Percentiles rank a stretch among this genome's conserved stretches.
phyloP scores from a whole-genome alignment of 2,797 vertebrate species.

The Triplophysa yarkandensis region DNA sequence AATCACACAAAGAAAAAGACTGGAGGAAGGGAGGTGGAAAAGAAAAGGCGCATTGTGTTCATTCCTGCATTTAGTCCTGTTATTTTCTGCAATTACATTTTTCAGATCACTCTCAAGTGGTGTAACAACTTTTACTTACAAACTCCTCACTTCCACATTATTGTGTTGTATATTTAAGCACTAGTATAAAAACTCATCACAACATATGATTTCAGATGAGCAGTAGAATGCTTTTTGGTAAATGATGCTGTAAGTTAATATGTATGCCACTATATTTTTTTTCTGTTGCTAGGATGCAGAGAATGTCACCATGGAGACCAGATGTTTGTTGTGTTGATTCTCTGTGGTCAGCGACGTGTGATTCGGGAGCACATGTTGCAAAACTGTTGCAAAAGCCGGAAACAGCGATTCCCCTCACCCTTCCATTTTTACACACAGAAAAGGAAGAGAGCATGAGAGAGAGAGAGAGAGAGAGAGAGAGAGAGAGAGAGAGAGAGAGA shows the following conservation, averaged over 20 bases:
- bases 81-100: no score
- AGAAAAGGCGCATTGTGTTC: not conserved
- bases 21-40: not conserved
- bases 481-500: not conserved
- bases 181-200: no score
- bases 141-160: no score
- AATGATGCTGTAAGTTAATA: not conserved
- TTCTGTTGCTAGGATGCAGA: constrained; percentile 44
- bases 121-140: no score
- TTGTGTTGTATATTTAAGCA: no score
- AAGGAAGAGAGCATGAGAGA: not conserved
- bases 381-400: constrained; percentile 16
- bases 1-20: not conserved
- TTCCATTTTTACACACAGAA: not conserved
- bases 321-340: constrained; percentile 42
- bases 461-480: not conserved
- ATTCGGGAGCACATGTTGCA: constrained; percentile 18
- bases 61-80: no score
- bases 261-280: not conserved
- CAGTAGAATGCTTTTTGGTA: not conserved
- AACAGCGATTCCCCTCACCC: not conserved
- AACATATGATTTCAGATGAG: no score
- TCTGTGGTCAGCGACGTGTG: constrained; percentile 31
- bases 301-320: constrained; percentile 43
- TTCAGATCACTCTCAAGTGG: no score